Base-by-base conservation (phyloP, 2,113 vertebrate species). In the Trichomycterus rosablanca region DNA sequence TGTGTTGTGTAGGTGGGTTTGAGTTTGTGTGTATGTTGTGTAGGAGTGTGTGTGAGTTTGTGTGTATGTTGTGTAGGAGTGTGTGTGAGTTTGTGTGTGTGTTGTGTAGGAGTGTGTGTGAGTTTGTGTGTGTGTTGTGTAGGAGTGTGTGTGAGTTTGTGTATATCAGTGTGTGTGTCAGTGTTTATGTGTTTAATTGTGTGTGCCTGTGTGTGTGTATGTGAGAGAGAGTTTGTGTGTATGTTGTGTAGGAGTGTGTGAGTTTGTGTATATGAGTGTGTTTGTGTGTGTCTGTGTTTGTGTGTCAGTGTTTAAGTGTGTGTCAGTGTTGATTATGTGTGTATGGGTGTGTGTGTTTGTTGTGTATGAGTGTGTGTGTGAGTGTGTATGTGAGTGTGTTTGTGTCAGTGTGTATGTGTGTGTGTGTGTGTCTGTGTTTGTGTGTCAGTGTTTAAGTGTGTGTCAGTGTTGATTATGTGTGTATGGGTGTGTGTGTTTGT, bases 51-150 rank as follows among this genome's bases (percentile, higher is more conserved):
- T n/a, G n/a, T 53, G 30, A n/a, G 37, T 26, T 35, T 43, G 40
- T 44, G 37, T 40, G 45, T 50, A 28, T 61, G 30, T 51, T 44
- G 46, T 32, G 30, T 32, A 40, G 14, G 37, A 16, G 54, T 43
- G 42, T 45, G 39, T 42, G 48, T 52, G 45, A 51, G 32, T 63
- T n/a, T n/a, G 48, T 63, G 35, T 42, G 23, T 30, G 30, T 40
- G 46, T 22, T 23, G 55, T 45, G 26, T 45, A 18, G 28, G n/a
- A 62, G n/a, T n/a, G n/a, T n/a, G n/a, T n/a, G n/a, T n/a, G n/a
- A n/a, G n/a, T n/a, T n/a, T n/a, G n/a, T n/a, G n/a, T n/a, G n/a
- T n/a, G n/a, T n/a, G n/a, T n/a, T n/a, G n/a, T n/a, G n/a, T n/a
- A n/a, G n/a, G n/a, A n/a, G n/a, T n/a, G n/a, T n/a, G n/a, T n/a